A percentile compares a stretch with the other conserved stretches of the same genome.
phyloP scores from a whole-genome alignment of 1,140 invertebrate species.

The Scylla paramamosain region DNA sequence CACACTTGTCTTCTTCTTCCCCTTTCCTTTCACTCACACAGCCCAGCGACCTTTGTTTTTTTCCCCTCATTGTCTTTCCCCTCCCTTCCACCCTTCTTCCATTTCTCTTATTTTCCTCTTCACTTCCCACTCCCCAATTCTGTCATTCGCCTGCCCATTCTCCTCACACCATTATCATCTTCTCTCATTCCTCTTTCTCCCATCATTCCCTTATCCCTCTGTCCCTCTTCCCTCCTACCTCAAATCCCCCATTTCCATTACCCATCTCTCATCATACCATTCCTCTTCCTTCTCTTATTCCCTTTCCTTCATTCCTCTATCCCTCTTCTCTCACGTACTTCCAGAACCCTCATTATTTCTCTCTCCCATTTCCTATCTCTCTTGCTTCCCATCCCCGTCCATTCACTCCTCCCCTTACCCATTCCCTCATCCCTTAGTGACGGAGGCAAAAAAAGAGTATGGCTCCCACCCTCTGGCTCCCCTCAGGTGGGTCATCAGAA shows the following conservation, averaged over 20 bases:
- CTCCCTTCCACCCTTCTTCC: no score
- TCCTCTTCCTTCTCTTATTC: not conserved
- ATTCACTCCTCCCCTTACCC: not conserved
- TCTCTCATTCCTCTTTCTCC: not conserved
- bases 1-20: no score
- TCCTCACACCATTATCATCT: no score
- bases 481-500: conserved; percentile 34
- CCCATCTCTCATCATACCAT: not conserved
- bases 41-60: no score
- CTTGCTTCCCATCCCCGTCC: not conserved
- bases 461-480: not conserved
- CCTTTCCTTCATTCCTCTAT: not conserved
- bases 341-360: not conserved
- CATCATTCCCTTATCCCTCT: not conserved
- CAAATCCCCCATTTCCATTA: not conserved
- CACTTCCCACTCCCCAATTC: no score
- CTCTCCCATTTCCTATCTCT: not conserved
- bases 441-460: not conserved
- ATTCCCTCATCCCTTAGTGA: not conserved
- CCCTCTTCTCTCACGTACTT: conserved; percentile 36
- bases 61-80: no score
- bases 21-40: no score
- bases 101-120: no score
- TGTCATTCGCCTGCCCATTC: no score
- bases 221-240: not conserved